Conservation (phyloP, 2,888 invertebrate genomes). For the Pollenia amentaria region DNA sequence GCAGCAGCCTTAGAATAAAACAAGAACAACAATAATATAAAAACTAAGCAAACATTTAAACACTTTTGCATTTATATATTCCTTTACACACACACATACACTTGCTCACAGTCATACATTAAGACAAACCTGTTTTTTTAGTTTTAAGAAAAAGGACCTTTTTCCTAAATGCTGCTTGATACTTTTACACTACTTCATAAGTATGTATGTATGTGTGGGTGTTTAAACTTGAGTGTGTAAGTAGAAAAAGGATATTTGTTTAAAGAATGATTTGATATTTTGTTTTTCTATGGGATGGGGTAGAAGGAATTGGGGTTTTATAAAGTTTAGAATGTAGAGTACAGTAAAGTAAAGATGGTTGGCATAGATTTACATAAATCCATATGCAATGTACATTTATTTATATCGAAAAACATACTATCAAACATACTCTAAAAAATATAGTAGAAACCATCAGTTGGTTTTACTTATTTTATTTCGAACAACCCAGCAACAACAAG, state of each 20-base stretch:
- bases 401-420: constrained; percentile 65
- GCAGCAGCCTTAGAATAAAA: constrained; percentile 52
- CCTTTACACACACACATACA: constrained; percentile 67
- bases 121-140: constrained; percentile 69
- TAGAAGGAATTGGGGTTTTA: not conserved
- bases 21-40: constrained; percentile 22
- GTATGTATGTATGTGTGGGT: constrained; percentile 17
- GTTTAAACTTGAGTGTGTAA: constrained; percentile 61
- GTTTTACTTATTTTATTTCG: constrained; percentile 57
- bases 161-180: constrained; percentile 68
- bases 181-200: not conserved
- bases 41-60: constrained; percentile 68
- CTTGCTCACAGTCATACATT: constrained; percentile 53
- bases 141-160: constrained; percentile 80
- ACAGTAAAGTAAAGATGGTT: constrained; percentile 63
- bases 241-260: constrained; percentile 67
- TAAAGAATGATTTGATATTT: constrained; percentile 71
- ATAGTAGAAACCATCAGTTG: constrained; percentile 37
- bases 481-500: not conserved
- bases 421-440: constrained; percentile 27
- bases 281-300: not conserved
- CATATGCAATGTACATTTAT: constrained; percentile 79
- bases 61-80: constrained; percentile 59
- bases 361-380: constrained; percentile 82
- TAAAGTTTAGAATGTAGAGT: not conserved